Percentiles rank a stretch among this genome's conserved stretches.
Evolutionary conservation across 2,888 invertebrate genomes (phyloP).

Genomic region (Yponomeuta evonymella): DNA sequence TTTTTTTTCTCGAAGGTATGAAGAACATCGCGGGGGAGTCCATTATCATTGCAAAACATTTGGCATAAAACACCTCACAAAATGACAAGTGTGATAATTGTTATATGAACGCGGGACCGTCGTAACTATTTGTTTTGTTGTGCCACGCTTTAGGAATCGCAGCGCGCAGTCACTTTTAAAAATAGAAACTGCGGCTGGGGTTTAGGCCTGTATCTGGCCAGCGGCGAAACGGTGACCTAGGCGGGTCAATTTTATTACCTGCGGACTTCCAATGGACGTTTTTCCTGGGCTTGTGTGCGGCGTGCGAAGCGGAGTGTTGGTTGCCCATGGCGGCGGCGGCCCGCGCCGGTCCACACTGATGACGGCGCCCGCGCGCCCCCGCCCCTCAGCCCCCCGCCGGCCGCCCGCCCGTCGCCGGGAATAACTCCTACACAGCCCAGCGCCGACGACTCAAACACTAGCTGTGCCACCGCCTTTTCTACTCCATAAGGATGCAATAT

Average conservation of each 20-base stretch:
- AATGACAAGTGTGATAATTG: slow-evolving; percentile 67
- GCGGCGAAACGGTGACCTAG: slow-evolving; percentile 18
- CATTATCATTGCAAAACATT: slow-evolving; percentile 45
- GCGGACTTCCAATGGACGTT: slow-evolving; percentile 91
- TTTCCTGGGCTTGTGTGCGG: slow-evolving; percentile 78
- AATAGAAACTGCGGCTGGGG: slow-evolving; percentile 56
- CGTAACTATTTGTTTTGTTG: slow-evolving; percentile 73
- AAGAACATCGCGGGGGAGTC: slow-evolving; percentile 2
- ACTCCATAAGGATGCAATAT: not conserved
- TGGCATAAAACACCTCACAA: slow-evolving; percentile 63
- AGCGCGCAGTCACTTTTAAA: slow-evolving; percentile 63
- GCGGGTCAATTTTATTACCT: slow-evolving; percentile 79
- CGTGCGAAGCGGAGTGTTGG: slow-evolving; percentile 67
- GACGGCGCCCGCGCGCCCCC: slow-evolving; percentile 34
- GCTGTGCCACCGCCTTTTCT: not conserved
- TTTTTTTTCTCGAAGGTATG: not conserved
- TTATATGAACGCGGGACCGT: slow-evolving; percentile 65
- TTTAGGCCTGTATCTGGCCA: slow-evolving; percentile 27
- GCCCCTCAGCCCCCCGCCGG: slow-evolving; percentile 30
- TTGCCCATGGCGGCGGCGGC: slow-evolving; percentile 75
- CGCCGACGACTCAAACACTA: slow-evolving; percentile 15
- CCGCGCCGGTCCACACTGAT: slow-evolving; percentile 68
- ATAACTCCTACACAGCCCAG: slow-evolving; percentile 43
- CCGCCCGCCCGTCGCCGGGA: slow-evolving; percentile 43
- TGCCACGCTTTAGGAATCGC: slow-evolving; percentile 65